Percentiles rank a stretch among this genome's conserved stretches.
These are phyloP conservation scores for Sturnus vulgaris DNA, from an alignment of 2,113 vertebrate genomes.

Conservation along the genomic window DNA sequence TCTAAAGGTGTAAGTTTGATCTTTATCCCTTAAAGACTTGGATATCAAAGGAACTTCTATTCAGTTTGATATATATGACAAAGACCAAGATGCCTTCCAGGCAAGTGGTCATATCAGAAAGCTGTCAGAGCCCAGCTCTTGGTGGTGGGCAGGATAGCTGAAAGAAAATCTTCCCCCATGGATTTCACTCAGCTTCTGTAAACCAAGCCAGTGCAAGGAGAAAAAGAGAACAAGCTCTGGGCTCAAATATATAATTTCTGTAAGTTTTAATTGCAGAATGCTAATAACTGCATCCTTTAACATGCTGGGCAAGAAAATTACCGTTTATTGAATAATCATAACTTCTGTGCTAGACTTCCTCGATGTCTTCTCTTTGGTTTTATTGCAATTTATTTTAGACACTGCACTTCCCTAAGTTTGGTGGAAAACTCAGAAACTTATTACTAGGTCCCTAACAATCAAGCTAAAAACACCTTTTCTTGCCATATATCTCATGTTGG, in stretches of 20 bases:
- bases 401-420: background rate
- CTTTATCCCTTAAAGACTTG: conserved; percentile 23
- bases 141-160: background rate
- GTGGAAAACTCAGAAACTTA: background rate
- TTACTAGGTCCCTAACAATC: background rate
- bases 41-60: conserved; percentile 42
- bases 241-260: background rate
- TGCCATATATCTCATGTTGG: background rate
- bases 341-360: background rate
- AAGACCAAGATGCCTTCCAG: background rate
- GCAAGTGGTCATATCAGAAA: background rate
- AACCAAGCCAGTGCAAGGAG: background rate
- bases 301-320: background rate
- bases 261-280: background rate
- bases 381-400: background rate
- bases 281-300: background rate
- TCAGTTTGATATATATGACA: conserved; percentile 31
- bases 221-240: background rate
- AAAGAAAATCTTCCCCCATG: background rate
- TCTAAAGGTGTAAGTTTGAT: background rate
- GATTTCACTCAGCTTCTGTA: background rate
- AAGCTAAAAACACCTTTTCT: background rate
- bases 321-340: background rate
- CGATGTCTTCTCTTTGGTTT: background rate
- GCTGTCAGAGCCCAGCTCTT: background rate